Base-by-base conservation (phyloP, 1,140 invertebrate genomes). In the Microplitis demolitor region DNA sequence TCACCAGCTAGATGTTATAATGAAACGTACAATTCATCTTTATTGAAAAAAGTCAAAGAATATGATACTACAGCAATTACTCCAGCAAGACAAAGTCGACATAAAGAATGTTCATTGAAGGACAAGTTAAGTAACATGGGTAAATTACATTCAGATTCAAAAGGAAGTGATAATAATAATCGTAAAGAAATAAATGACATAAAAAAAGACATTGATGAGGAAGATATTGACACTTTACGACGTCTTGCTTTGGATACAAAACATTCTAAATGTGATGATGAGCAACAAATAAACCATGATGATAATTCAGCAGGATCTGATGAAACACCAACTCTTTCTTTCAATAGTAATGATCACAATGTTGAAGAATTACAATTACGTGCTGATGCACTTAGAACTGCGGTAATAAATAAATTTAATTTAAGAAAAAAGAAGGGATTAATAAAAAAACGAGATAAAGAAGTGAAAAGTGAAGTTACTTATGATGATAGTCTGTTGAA, bases 241-340 rank as follows among this genome's bases (percentile, higher is more conserved):
- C 82, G 84, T 61, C 79, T 79, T 14, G 85, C 85, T 4, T 76
- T 86, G 4, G 78, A 87, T 56, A 86, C 84, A 0, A 84, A 87
- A 58, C 80, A 82, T 8, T 82, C 76, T 67, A 74, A 56, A 4
- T 69, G 13, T 34, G 66, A 78, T 51, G 4, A 13, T 58, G 60
- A 37, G 9, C 61, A 77, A 39, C 2, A 16, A 16, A 70, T 74
- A 16, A 54, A 6, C 13, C 70, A 37, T 66, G 5, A n/a, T 8
- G 6, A 37, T 56, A n/a, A 64, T 66, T 11, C 35, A 72, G n/a
- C 16, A 33, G 24, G 37, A 2, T 39, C 56, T 39, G 51, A 63
- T 39, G 16, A 62, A 4, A 71, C 50, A 33, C n/a, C 39, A 33
- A 35, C 5, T 61, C 37, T 13, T 53, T 68, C 74, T 66, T 62